Percentiles rank a stretch among this genome's conserved stretches.
Evolutionary conservation across 2,113 vertebrate species (phyloP).

Genomic region (Neopipo cinnamomea): DNA sequence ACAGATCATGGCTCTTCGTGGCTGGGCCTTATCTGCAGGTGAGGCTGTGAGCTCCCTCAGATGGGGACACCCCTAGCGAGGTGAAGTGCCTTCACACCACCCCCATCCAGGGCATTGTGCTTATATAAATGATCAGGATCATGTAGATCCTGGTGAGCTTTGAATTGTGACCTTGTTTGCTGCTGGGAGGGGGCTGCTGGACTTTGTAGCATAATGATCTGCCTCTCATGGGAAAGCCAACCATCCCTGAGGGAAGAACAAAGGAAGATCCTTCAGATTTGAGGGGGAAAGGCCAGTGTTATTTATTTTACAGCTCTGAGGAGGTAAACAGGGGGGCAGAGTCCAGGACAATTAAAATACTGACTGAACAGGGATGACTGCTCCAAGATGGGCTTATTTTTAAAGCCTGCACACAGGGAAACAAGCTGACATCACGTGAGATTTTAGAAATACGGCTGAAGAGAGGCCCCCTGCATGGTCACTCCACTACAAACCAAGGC

Average conservation of each 20-base stretch:
- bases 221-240: not conserved
- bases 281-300: not conserved
- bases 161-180: not conserved
- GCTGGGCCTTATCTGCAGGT: not conserved
- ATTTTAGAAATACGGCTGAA: not conserved
- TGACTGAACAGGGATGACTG: not conserved
- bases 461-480: not conserved
- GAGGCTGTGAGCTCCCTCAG: not conserved
- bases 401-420: not conserved
- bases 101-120: not conserved
- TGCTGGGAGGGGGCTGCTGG: not conserved
- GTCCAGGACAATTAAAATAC: conserved; percentile 12
- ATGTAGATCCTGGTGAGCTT: not conserved
- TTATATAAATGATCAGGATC: not conserved
- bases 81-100: not conserved
- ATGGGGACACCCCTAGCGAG: not conserved
- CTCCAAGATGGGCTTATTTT: not conserved
- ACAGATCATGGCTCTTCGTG: accelerated
- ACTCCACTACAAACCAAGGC: not conserved
- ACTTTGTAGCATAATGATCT: not conserved
- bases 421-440: not conserved
- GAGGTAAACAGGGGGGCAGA: not conserved
- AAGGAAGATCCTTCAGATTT: conserved; percentile 4
- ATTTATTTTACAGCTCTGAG: conserved; percentile 7
- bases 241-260: not conserved